Evolutionary conservation across 2,888 invertebrate genomes (phyloP), one percentile per base, ranked within the genome.

Genomic region (Andricus curvator): DNA sequence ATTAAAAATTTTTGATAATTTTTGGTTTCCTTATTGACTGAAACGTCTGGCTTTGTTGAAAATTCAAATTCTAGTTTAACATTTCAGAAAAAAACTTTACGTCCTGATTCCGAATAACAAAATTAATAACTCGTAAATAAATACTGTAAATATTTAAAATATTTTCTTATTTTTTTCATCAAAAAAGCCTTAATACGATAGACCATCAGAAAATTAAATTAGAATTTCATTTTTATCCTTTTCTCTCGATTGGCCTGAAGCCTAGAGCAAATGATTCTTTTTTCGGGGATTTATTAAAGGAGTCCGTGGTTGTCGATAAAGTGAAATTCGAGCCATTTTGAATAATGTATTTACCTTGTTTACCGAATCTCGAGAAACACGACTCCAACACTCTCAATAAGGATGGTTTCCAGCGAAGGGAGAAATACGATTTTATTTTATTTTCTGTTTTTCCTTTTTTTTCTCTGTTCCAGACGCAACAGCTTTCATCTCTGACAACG

Each of bases 291-390:
- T 67, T 67, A 41, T 67, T 41, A 15, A 67, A 67, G 8, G n/a
- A n/a, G 13, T 22, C 11, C 5, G 6, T n/a, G 8, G 20, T 67
- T 37, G 41, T 67, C 41, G 41, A 41, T 41, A 41, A 41, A 37
- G 20, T 67, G 66, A 20, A 41, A 67, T 22, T 67, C 13, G 66
- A 67, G 13, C n/a, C 66, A 37, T 41, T 67, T 22, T 67, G 66
- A 67, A 67, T 67, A 67, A 67, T 67, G n/a, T 70, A 70, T 25
- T 29, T 20, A 51, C 20, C 20, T 48, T 51, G 17, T 51, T 70
- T 20, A 51, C 20, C 51, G 20, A 70, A 74, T 74, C 70, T 51
- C 11, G 51, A 13, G 51, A 33, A 74, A 51, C n/a, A 33, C n/a
- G 13, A 74, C 8, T 74, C 29, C 11, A 48, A 74, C 70, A 51